Percentiles rank a stretch among this genome's conserved stretches.
phyloP scores from a whole-genome alignment of 2,113 vertebrate genomes.

The Tyto alba region DNA sequence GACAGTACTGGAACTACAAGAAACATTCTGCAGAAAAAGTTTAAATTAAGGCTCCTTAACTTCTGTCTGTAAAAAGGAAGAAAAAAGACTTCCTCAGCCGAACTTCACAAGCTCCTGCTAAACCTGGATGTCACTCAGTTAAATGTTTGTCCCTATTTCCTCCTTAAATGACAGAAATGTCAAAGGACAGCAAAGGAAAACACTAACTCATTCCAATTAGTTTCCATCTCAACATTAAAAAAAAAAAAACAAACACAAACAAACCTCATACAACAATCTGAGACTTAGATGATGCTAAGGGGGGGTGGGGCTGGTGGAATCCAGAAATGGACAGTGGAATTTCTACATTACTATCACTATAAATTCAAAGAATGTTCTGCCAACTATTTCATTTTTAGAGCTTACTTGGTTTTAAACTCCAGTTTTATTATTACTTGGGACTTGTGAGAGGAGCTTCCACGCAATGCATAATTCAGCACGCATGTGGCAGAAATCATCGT shows the following conservation, averaged over 20 bases:
- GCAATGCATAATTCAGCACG: neutral
- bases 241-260: too few relatives aligned
- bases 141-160: neutral
- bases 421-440: neutral
- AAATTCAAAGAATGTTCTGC: neutral
- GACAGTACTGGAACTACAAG: neutral
- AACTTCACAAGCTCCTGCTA: neutral
- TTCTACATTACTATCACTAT: neutral
- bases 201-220: neutral
- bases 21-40: neutral
- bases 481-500: neutral
- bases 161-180: neutral
- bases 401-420: neutral
- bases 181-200: neutral
- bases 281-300: neutral
- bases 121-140: neutral
- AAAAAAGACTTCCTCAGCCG: neutral
- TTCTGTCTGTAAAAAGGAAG: neutral
- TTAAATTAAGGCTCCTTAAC: neutral
- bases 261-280: neutral
- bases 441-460: neutral
- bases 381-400: neutral
- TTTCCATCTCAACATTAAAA: neutral
- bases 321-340: neutral
- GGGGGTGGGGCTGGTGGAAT: neutral